Conservation (phyloP, 1,140 invertebrate species). For the Chrysomallon squamiferum region DNA sequence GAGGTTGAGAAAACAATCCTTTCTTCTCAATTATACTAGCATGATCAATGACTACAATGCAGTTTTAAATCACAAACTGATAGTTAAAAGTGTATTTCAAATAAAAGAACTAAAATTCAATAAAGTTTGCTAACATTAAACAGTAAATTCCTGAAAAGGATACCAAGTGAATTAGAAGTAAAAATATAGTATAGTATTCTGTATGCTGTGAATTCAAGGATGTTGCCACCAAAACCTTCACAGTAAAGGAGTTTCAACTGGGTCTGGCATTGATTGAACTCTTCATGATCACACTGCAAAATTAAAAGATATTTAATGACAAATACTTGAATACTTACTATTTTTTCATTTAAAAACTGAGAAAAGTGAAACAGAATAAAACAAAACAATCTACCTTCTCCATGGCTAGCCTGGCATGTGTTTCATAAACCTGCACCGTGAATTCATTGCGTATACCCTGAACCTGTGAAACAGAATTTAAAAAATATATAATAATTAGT, state of each 20-base stretch:
- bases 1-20: too few relatives aligned
- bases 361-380: background rate
- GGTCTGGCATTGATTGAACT: conserved; percentile 99
- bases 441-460: conserved; percentile 94
- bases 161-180: conserved; percentile 95
- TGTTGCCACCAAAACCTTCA: conserved; percentile 50
- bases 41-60: too few relatives aligned
- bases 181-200: conserved; percentile 96
- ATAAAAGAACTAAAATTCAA: too few relatives aligned
- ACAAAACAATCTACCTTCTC: conserved; percentile 72
- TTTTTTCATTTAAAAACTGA: too few relatives aligned
- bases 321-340: too few relatives aligned
- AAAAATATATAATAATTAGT: too few relatives aligned
- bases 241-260: conserved; percentile 88
- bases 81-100: too few relatives aligned
- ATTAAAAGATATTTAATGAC: conserved; percentile 5
- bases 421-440: conserved; percentile 97
- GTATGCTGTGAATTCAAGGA: conserved; percentile 91
- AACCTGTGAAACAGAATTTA: conserved; percentile 69
- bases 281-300: conserved; percentile 86
- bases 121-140: too few relatives aligned
- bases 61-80: too few relatives aligned
- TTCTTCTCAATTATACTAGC: too few relatives aligned
- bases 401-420: conserved; percentile 94
- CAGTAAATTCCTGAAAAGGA: too few relatives aligned